Base-by-base conservation (phyloP, 2,888 invertebrate species). In the Thalpophila matura region DNA sequence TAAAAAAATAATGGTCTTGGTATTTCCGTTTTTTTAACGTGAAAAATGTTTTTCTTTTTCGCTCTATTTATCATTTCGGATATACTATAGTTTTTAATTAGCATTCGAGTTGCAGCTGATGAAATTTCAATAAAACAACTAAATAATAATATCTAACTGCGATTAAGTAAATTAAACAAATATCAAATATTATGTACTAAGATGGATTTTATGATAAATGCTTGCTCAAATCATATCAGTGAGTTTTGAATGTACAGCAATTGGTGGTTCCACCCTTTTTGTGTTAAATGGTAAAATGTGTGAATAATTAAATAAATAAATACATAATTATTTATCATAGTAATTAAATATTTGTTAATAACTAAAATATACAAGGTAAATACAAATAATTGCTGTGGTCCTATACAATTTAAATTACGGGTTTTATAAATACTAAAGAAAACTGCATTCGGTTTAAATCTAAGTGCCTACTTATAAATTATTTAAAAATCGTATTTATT, bases 381-480 rank as follows among this genome's bases (percentile, higher is more conserved):
- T 62, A 72, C 57, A 62, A 68, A 68, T 12, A 62, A 45, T 46
- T 31, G 22, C 9, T 45, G 31, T 63, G 62, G 68, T 68, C 62
- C 20, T 62, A 62, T 38, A 62, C 57, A 74, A 67, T 42, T 46
- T 74, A 54, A 45, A 63, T 33, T 42, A 57, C 5, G 26, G 12
- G 18, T 10, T 38, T 53, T 53, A 38, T 55, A 60, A 60, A 51
- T 55, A 60, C 12, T 37, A 26, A 50, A 57, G 14, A 20, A 20
- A 67, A 43, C 18, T 51, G 50, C 18, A 27, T 63, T 65, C 57
- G 33, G n/a, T 37, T 42, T 16, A 1, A 42, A 29, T 14, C 5
- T 24, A 20, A 53, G 2, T 18, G 18, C 2, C 1, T 40, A 29
- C 3, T 9, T 31, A 26, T 18, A n/a, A n/a, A n/a, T n/a, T n/a